A percentile compares a stretch with the other conserved stretches of the same genome.
Conservation (phyloP, 2,113 vertebrate species). For the Caranx ignobilis region DNA sequence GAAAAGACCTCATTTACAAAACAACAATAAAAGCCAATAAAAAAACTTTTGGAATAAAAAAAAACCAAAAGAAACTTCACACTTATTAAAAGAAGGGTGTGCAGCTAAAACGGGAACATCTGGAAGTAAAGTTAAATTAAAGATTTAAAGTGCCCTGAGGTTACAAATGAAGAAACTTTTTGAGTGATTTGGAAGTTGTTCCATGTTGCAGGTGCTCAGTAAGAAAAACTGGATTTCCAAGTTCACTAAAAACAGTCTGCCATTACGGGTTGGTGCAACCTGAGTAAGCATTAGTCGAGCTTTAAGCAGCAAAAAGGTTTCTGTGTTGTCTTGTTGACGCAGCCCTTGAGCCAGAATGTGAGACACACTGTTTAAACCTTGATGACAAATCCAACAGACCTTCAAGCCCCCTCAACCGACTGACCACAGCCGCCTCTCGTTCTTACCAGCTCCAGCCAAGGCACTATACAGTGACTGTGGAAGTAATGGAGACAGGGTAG, state of each 20-base stretch:
- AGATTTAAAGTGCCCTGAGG: too few relatives aligned
- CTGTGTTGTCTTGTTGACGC: slow-evolving; percentile 3
- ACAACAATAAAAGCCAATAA: too few relatives aligned
- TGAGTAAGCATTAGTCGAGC: neutral
- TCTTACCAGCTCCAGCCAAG: slow-evolving; percentile 95
- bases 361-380: slow-evolving; percentile 19
- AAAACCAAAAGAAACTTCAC: too few relatives aligned
- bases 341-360: slow-evolving; percentile 9
- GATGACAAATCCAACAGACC: slow-evolving; percentile 11
- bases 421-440: slow-evolving; percentile 24
- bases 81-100: too few relatives aligned
- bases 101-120: too few relatives aligned
- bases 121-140: too few relatives aligned
- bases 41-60: too few relatives aligned
- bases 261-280: neutral
- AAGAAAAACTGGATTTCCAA: too few relatives aligned
- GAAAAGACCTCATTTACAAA: too few relatives aligned
- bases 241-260: neutral
- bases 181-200: too few relatives aligned
- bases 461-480: slow-evolving; percentile 94
- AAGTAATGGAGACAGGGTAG: slow-evolving; percentile 94
- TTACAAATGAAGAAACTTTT: too few relatives aligned
- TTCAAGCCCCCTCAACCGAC: neutral
- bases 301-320: slow-evolving; percentile 1
- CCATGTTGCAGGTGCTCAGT: too few relatives aligned